Percentiles rank a stretch among this genome's conserved stretches.
These are phyloP conservation scores for Charadrius vociferus DNA, from an alignment of 2,113 vertebrate genomes.

Conservation along the genomic window DNA sequence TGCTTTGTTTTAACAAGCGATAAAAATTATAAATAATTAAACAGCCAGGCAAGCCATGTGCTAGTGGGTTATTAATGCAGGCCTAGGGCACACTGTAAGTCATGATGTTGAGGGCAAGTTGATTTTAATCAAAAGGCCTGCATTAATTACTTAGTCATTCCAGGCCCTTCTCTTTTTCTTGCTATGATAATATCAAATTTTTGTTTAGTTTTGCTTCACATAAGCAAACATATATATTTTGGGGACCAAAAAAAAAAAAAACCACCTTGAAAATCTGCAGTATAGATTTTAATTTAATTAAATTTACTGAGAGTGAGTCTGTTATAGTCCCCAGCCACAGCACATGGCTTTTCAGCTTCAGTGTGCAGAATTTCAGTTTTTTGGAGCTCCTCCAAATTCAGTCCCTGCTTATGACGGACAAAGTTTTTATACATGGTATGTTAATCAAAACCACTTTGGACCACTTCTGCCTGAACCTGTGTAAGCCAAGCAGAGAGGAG, in stretches of 20 bases:
- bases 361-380: neutral
- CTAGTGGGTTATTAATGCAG: constrained; percentile 55
- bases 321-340: neutral
- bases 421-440: neutral
- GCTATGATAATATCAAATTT: neutral
- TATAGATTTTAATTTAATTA: constrained; percentile 4
- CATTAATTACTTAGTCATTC: constrained; percentile 63
- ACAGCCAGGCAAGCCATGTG: constrained; percentile 44
- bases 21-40: constrained; percentile 68
- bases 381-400: neutral
- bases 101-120: constrained; percentile 63
- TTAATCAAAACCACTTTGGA: neutral
- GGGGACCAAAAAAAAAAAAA: neutral
- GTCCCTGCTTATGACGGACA: neutral
- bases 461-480: neutral
- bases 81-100: constrained; percentile 52
- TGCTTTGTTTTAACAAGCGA: constrained; percentile 56
- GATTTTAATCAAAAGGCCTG: constrained; percentile 65
- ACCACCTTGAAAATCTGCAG: neutral
- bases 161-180: constrained; percentile 20
- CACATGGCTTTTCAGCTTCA: neutral
- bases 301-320: neutral
- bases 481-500: neutral
- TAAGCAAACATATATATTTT: neutral
- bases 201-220: neutral